Base-by-base conservation (phyloP, 2,797 vertebrate genomes). In the Coreius guichenoti region DNA sequence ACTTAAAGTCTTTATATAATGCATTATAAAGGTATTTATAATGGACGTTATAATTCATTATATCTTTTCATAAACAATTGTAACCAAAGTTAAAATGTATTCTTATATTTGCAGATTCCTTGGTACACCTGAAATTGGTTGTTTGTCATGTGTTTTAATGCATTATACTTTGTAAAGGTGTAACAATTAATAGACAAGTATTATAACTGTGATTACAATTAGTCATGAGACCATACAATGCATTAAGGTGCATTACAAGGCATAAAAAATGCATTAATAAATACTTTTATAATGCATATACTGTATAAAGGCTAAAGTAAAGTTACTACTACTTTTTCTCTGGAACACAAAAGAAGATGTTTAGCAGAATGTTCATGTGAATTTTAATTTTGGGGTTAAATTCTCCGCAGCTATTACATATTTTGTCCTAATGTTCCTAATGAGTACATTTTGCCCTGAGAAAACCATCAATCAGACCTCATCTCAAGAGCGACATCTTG, bases 391-490 rank as follows among this genome's bases (percentile, higher is more conserved):
- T 13, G 78, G 43, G 43, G 19, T 67, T 19, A 65, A 67, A 67
- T 19, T 67, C 39, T 69, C 31, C 54, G 67, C 31, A 70, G 67
- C 80, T 29, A 70, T 70, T 43, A 70, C 8, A 70, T 19, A 29
- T 70, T 70, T 16, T 39, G 19, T 56, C 67, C 56, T 45, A 11
- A 65, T 74, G 77, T 65, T 78, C 29, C 67, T 75, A 49, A 81
- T 43, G 81, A 75, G 43, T 13, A 45, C 67, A 82, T 61, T 51
- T 45, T 65, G 17, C 29, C 54, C 26, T 14, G 16, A 39, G 23
- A 85, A 85, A 85, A 80, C 68, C 36, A 83, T 84, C 74, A 54
- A 23, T 84, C 75, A 80, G 23, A 17, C 68, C 54, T 85, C 76
- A 61, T 85, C 21, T 80, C 29, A 79, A 79, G 51, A 47, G 54